phyloP scores from a whole-genome alignment of 2,113 vertebrate species.

The Planiliza haematocheilus region DNA sequence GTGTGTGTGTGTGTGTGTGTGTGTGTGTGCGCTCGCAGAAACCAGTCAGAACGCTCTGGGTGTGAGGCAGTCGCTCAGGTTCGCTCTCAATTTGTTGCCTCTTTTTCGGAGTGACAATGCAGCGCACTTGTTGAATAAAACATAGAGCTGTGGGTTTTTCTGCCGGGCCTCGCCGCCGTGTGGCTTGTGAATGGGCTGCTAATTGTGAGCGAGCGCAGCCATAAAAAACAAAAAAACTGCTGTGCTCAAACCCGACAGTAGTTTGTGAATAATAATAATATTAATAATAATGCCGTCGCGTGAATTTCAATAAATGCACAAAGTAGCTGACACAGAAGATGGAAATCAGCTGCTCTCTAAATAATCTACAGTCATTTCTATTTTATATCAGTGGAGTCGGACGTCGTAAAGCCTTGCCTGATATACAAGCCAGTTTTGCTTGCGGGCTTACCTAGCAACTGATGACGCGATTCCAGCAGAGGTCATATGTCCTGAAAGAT shows the following conservation, averaged over 20 bases:
- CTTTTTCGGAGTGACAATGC: not conserved
- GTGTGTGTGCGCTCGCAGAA: not conserved
- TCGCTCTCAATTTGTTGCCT: not conserved
- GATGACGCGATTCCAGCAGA: no score
- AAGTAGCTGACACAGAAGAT: not conserved
- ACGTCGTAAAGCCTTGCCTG: no score
- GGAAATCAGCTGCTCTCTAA: not conserved
- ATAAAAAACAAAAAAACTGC: not conserved
- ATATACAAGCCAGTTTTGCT: no score
- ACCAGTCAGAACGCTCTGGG: not conserved
- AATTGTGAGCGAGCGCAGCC: not conserved
- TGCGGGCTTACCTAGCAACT: no score
- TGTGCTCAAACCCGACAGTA: not conserved
- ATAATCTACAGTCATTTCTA: no score
- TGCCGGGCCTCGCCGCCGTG: no score
- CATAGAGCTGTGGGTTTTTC: not conserved
- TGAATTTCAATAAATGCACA: not conserved
- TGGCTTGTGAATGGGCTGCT: no score
- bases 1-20: no score
- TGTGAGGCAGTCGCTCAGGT: not conserved
- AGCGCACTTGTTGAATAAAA: constrained; percentile 14
- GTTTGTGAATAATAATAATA: no score
- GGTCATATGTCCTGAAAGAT: no score
- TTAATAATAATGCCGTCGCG: no score
- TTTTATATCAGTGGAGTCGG: no score